These are phyloP conservation scores for Galeruca laticollis DNA, from an alignment of 2,888 invertebrate genomes.

Conservation along the genomic window DNA sequence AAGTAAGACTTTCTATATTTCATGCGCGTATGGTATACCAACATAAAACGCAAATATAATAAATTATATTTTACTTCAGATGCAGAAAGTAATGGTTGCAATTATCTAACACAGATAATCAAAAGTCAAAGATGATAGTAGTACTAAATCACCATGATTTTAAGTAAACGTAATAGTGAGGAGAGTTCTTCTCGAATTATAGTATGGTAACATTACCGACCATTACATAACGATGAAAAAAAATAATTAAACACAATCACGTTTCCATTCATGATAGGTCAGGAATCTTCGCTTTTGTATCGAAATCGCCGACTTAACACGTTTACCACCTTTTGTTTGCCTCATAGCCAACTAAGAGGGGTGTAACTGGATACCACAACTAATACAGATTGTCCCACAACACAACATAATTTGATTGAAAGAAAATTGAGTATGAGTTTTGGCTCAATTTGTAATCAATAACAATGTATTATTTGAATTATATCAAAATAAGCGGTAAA, in stretches of 20 bases:
- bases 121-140: not conserved
- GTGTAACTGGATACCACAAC: not conserved
- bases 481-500: too few species aligned
- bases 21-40: too few species aligned
- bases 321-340: conserved; percentile 28
- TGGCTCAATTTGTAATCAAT: too few species aligned
- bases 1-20: too few species aligned
- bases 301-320: conserved; percentile 42
- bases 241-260: conserved; percentile 42
- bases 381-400: not conserved
- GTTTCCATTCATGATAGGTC: conserved; percentile 59
- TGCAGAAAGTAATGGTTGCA: not conserved
- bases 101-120: not conserved
- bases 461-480: too few species aligned
- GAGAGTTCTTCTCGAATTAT: conserved; percentile 21
- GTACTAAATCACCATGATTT: not conserved
- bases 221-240: conserved; percentile 28
- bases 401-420: too few species aligned
- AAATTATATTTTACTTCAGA: not conserved
- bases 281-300: conserved; percentile 52
- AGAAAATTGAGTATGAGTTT: too few species aligned
- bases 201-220: conserved; percentile 8
- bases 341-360: conserved; percentile 18
- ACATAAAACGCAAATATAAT: not conserved
- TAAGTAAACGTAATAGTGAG: not conserved